These are phyloP conservation scores for Neelides sp. DNA, from an alignment of 1,140 invertebrate genomes.

Conservation along the genomic window DNA sequence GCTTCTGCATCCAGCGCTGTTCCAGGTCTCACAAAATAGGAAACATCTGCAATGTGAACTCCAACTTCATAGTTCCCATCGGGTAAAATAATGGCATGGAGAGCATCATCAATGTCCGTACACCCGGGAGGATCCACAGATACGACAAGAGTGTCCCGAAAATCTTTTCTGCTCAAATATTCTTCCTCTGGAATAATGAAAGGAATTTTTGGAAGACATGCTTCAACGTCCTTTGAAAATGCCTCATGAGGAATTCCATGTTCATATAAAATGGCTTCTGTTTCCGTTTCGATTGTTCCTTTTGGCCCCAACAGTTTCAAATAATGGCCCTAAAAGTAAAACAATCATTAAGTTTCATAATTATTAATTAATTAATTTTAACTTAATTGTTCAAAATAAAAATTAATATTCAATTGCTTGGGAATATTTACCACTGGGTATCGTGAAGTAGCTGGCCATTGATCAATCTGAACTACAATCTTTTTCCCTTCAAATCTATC, in stretches of 20 bases:
- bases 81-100: conserved; percentile 68
- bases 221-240: conserved; percentile 87
- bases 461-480: conserved; percentile 83
- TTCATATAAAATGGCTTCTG: conserved; percentile 86
- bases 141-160: conserved; percentile 75
- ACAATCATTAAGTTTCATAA: conserved; percentile 13
- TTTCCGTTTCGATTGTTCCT: conserved; percentile 83
- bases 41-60: conserved; percentile 92
- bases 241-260: conserved; percentile 92
- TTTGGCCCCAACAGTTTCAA: conserved; percentile 67
- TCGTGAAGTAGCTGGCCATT: conserved; percentile 75
- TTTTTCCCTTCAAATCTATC: conserved; percentile 64
- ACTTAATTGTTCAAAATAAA: conserved; percentile 2
- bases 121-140: conserved; percentile 98
- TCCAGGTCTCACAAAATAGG: conserved; percentile 78
- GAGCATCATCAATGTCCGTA: conserved; percentile 97
- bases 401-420: conserved; percentile 7
- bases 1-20: conserved; percentile 81
- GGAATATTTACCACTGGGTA: conserved; percentile 47
- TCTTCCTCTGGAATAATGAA: conserved; percentile 81
- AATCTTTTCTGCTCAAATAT: conserved; percentile 60
- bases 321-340: conserved; percentile 60
- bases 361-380: conserved; percentile 4
- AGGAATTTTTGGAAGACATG: conserved; percentile 76
- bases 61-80: conserved; percentile 74